Evolutionary conservation across 1,140 invertebrate species (phyloP).

Genomic region (Procambarus clarkii): DNA sequence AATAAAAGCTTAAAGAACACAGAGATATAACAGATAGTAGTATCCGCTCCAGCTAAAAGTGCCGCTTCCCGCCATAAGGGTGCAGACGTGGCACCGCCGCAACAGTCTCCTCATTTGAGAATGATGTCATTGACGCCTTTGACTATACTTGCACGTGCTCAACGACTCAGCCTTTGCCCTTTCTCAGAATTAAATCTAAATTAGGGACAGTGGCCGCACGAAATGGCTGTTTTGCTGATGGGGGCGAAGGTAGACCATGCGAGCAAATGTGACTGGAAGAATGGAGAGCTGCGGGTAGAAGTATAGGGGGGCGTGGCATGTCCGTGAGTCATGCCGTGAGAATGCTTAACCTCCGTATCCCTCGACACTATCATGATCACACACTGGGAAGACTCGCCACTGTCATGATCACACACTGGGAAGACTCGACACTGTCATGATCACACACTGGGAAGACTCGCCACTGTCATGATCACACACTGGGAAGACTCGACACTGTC

Average conservation of each 20-base stretch:
- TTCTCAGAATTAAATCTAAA: background rate
- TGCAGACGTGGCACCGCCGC: constrained; percentile 40
- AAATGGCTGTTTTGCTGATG: too few relatives aligned
- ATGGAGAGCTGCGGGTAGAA: background rate
- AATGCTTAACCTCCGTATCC: background rate
- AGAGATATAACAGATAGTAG: constrained; percentile 27
- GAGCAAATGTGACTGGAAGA: background rate
- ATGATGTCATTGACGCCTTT: constrained; percentile 64
- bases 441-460: too few relatives aligned
- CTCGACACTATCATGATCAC: background rate
- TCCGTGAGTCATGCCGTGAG: constrained; percentile 45
- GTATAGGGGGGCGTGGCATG: constrained; percentile 37
- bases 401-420: too few relatives aligned
- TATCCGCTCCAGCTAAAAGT: constrained; percentile 46
- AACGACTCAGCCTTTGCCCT: background rate
- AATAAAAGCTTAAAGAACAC: background rate
- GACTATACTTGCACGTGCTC: constrained; percentile 7
- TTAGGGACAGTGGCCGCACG: background rate
- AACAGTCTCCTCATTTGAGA: constrained; percentile 49
- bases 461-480: too few relatives aligned
- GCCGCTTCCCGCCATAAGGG: constrained; percentile 29
- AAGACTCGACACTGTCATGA: too few relatives aligned
- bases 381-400: too few relatives aligned
- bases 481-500: too few relatives aligned
- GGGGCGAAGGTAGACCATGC: background rate